phyloP scores from a whole-genome alignment of 1,140 invertebrate genomes.

The Drosophila chauvacae region DNA sequence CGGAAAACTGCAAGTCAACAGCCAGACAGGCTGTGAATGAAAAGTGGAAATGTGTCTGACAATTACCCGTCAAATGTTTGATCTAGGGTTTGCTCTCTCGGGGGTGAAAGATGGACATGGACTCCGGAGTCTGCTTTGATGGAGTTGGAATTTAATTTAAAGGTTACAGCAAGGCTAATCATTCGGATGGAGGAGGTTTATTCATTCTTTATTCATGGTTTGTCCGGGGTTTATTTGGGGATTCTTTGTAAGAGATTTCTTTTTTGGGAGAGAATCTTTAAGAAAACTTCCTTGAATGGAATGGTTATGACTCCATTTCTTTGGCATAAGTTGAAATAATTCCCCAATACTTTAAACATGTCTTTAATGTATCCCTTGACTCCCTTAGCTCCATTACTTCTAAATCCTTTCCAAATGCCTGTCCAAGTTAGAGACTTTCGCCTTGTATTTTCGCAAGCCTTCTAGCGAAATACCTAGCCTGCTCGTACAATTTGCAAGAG shows the following conservation, averaged over 20 bases:
- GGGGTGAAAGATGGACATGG: conserved; percentile 1
- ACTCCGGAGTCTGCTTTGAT: conserved; percentile 25
- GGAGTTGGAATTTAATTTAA: conserved; percentile 33
- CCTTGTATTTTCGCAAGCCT: conserved; percentile 2
- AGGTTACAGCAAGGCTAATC: conserved; percentile 30
- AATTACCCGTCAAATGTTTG: conserved; percentile 76
- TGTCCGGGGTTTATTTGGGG: neutral
- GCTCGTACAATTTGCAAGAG: conserved; percentile 63
- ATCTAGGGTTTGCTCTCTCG: conserved; percentile 52
- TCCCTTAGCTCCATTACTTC: neutral
- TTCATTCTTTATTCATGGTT: neutral
- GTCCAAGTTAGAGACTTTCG: conserved; percentile 6
- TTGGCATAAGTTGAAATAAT: neutral
- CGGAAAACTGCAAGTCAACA: conserved; percentile 75
- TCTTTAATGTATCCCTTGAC: neutral
- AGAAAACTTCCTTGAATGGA: neutral
- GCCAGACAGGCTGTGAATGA: conserved; percentile 20
- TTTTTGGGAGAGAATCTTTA: neutral
- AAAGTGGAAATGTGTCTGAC: conserved; percentile 67
- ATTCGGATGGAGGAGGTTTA: neutral
- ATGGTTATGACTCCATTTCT: neutral
- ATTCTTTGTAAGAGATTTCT: neutral
- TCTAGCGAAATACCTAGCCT: conserved; percentile 33
- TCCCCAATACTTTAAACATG: neutral
- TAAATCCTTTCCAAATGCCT: neutral